Conservation (phyloP, 2,113 vertebrate genomes). For the Rafetus swinhoei region DNA sequence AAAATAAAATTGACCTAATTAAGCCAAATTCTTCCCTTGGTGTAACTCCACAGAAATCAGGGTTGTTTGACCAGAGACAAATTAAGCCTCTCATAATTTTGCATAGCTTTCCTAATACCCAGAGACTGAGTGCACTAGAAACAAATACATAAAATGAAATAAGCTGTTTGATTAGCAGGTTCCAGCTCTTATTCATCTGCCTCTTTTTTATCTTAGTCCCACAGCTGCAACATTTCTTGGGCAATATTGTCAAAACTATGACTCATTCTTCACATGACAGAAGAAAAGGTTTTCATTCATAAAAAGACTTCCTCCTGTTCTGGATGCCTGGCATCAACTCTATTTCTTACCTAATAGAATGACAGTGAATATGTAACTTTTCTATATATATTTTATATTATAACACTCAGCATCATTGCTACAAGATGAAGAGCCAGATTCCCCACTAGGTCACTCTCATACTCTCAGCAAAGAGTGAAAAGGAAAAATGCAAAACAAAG, state of each 20-base stretch:
- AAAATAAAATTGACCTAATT: not conserved
- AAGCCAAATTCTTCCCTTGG: not conserved
- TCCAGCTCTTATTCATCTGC: constrained; percentile 41
- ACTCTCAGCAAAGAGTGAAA: not conserved
- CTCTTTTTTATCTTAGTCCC: constrained; percentile 32
- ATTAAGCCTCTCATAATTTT: constrained; percentile 47
- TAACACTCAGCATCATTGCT: not conserved
- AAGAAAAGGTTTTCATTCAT: not conserved
- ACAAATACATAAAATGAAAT: constrained; percentile 65
- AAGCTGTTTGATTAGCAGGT: constrained; percentile 67
- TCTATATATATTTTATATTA: not conserved
- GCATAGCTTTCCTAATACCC: not conserved
- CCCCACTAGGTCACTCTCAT: not conserved
- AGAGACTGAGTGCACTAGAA: not conserved
- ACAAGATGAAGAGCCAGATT: not conserved
- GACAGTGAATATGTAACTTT: constrained; percentile 20
- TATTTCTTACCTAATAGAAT: constrained; percentile 21
- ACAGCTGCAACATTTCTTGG: constrained; percentile 59
- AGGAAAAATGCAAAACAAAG: not conserved
- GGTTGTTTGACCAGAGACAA: constrained; percentile 7
- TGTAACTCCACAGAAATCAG: constrained; percentile 20
- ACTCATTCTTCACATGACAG: constrained; percentile 64
- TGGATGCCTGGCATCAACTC: constrained; percentile 24
- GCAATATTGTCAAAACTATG: constrained; percentile 41
- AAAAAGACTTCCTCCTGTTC: not conserved